Evolutionary conservation across 2,888 invertebrate species (phyloP).

Genomic region (Nematopogon swammerdamellus): DNA sequence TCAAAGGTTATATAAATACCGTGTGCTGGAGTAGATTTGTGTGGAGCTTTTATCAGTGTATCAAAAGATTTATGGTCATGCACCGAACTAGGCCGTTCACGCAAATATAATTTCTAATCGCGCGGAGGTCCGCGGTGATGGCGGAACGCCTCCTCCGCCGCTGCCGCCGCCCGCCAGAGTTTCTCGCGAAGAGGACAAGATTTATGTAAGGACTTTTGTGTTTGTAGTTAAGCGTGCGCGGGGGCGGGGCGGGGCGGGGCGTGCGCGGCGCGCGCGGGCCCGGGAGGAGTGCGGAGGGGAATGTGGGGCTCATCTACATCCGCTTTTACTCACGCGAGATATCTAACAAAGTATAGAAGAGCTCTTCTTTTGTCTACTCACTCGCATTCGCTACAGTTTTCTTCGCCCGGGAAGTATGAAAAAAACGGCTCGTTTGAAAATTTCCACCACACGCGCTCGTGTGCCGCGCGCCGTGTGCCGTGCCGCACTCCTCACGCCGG

Average conservation of each 20-base stretch:
- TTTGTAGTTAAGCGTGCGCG: slow-evolving; percentile 40
- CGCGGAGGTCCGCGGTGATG: no score
- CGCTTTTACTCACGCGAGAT: slow-evolving; percentile 36
- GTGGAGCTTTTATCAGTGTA: no score
- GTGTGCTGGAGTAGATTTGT: no score
- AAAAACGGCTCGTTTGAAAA: slow-evolving; percentile 41
- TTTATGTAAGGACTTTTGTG: slow-evolving; percentile 56
- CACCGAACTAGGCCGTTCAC: not conserved
- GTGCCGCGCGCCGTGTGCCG: slow-evolving; percentile 3
- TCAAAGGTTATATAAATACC: no score
- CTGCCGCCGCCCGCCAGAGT: slow-evolving; percentile 24
- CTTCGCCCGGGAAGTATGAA: slow-evolving; percentile 35
- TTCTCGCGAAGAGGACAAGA: slow-evolving; percentile 38
- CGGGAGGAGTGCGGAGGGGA: slow-evolving; percentile 14
- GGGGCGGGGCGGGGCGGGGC: slow-evolving; percentile 21
- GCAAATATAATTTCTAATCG: not conserved
- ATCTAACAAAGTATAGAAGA: slow-evolving; percentile 39
- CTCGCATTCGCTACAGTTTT: slow-evolving; percentile 43
- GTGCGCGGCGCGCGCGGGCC: slow-evolving; percentile 1
- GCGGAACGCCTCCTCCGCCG: slow-evolving; percentile 1
- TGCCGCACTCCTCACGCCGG: slow-evolving; percentile 17
- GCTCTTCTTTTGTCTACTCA: slow-evolving; percentile 41
- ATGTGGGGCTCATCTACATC: slow-evolving; percentile 42
- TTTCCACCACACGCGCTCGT: slow-evolving; percentile 26
- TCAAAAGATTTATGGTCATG: slow-evolving; percentile 9